Percentiles rank a stretch among this genome's conserved stretches.
Conservation (phyloP, 2,113 vertebrate genomes). For the Columba janthina region DNA sequence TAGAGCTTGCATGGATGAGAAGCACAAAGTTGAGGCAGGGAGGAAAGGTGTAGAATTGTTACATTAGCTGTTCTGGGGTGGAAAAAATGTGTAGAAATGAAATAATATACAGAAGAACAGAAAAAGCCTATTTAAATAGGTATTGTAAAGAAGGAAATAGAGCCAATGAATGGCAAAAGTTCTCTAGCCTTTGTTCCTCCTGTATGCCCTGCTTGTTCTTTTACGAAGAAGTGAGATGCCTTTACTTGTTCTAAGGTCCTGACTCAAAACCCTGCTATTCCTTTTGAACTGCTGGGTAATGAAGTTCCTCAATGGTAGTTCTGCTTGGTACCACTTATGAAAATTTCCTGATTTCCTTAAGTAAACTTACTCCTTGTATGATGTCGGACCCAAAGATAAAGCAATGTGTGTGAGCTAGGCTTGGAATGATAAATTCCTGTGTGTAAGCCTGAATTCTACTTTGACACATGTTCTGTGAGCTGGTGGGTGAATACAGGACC, state of each 20-base stretch:
- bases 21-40: neutral
- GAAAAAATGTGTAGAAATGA: neutral
- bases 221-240: neutral
- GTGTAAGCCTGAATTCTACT: neutral
- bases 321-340: neutral
- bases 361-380: neutral
- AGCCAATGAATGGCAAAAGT: neutral
- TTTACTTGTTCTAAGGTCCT: neutral
- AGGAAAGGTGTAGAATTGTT: neutral
- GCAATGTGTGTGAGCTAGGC: neutral
- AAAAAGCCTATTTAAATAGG: neutral
- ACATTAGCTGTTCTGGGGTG: neutral
- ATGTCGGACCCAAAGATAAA: neutral
- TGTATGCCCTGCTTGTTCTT: neutral
- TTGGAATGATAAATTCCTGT: neutral
- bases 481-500: neutral
- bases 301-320: neutral
- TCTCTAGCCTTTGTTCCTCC: neutral
- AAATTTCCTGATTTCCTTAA: neutral
- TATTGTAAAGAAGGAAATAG: neutral
- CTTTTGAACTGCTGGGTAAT: neutral
- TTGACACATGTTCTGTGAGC: neutral
- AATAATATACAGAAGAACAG: neutral
- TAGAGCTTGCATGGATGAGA: neutral
- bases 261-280: neutral